Evolutionary conservation across 2,797 vertebrate genomes (phyloP).

Genomic region (Rhinella marina): DNA sequence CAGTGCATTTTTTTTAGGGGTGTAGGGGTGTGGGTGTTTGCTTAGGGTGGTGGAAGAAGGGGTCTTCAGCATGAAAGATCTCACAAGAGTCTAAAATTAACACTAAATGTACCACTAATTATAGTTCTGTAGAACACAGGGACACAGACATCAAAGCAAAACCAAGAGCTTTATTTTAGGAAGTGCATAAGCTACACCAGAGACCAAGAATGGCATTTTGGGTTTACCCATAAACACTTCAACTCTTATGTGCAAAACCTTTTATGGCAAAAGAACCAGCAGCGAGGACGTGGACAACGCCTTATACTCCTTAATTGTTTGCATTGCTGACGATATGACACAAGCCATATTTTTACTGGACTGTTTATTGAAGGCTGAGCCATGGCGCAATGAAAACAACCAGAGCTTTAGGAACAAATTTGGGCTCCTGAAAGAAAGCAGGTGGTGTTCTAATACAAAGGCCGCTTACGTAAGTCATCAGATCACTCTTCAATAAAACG

Average conservation of each 20-base stretch:
- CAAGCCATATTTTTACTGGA: constrained; percentile 8
- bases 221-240: not conserved
- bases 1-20: too few relatives aligned
- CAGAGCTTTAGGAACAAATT: not conserved
- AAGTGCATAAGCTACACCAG: not conserved
- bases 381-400: not conserved
- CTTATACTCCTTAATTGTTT: constrained; percentile 1
- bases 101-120: not conserved
- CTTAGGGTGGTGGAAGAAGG: not conserved
- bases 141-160: constrained; percentile 10
- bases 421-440: not conserved
- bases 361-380: constrained; percentile 21
- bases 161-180: constrained; percentile 14
- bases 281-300: not conserved
- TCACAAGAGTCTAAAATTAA: constrained; percentile 16
- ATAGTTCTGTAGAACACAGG: constrained; percentile 4
- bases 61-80: not conserved
- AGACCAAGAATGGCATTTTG: constrained; percentile 12
- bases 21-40: too few relatives aligned
- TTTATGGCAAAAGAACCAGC: constrained; percentile 40
- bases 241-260: constrained; percentile 8
- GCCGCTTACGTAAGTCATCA: not conserved
- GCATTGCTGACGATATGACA: constrained; percentile 30
- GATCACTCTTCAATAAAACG: not conserved
- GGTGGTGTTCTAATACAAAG: not conserved